Evolutionary conservation across 1,140 invertebrate genomes (phyloP), one percentile per base, ranked within the genome.

Genomic region (Neodiprion lecontei): DNA sequence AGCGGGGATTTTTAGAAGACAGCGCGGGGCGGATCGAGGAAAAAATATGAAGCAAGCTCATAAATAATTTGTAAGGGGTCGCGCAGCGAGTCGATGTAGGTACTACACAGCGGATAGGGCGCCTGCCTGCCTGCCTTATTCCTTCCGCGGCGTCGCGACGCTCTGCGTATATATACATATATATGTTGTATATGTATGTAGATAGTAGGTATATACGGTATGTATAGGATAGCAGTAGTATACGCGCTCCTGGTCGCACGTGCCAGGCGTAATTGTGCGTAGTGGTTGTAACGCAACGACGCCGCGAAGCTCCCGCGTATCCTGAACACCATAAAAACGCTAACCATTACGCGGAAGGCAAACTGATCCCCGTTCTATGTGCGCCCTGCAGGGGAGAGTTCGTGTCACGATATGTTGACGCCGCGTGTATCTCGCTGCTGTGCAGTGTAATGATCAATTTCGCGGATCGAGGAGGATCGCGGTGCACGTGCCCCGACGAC

Each of bases 1-100:
- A 40, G 28, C 28, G 28, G 28, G 28, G 28, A 40, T 40, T 40
- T 40, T 40, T 2, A 40, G 28, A 40, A 40, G 53, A 17, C n/a
- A 17, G 53, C 53, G 53, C 53, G 53, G 53, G 11, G n/a, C 11
- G 53, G 69, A 71, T 17, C 74, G 74, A 76, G 75, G 80, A 85
- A 85, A 85, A 84, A 84, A 85, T 81, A 77, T 78, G 79, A 84
- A 79, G 81, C 79, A 74, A 83, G 76, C 81, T 87, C 84, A 87
- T 87, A 87, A 87, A 87, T 87, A 87, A 87, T 86, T 86, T 86
- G 81, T 73, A 77, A 81, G 82, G 83, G 82, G 81, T 79, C 76
- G 78, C 73, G 71, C 70, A 75, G 71, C 72, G 17, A 17, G 40
- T 40, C 49, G 28, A 23, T 65, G 74, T 48, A 49, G 12, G 69